These are phyloP conservation scores for Heptranchias perlo DNA, from an alignment of 2,113 vertebrate genomes.

Conservation along the genomic window DNA sequence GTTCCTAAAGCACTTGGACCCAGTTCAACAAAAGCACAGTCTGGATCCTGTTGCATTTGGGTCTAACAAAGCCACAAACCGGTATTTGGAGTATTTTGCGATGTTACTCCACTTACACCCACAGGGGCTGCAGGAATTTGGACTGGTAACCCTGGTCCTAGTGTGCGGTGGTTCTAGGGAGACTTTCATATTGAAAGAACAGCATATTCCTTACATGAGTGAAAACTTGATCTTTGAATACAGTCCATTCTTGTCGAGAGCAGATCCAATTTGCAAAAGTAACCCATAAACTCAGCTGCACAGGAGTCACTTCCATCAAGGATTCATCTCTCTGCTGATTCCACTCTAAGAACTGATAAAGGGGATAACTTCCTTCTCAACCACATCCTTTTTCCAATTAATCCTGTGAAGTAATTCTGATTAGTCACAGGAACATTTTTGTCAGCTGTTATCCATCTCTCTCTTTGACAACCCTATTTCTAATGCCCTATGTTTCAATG, in stretches of 20 bases:
- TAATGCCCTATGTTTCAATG: neutral
- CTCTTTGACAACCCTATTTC: neutral
- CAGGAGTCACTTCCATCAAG: too few relatives aligned
- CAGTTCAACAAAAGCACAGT: constrained; percentile 10
- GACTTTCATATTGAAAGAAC: neutral
- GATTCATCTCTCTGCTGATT: neutral
- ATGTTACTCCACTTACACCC: constrained; percentile 23
- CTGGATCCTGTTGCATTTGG: constrained; percentile 19
- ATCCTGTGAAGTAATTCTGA: neutral
- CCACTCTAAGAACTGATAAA: neutral
- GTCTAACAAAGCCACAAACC: constrained; percentile 21
- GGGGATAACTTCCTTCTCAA: neutral
- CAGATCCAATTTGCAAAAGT: neutral
- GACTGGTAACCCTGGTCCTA: neutral
- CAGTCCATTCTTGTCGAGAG: neutral
- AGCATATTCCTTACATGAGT: neutral
- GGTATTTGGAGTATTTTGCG: neutral
- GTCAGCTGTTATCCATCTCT: neutral
- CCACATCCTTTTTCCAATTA: neutral
- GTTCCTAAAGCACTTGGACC: neutral
- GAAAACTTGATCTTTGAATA: neutral
- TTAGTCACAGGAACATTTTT: neutral
- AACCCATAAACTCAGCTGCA: neutral
- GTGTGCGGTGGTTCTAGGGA: too few relatives aligned
- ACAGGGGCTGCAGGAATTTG: neutral